Evolutionary conservation across 2,113 vertebrate species (phyloP).

Genomic region (Cromileptes altivelis): DNA sequence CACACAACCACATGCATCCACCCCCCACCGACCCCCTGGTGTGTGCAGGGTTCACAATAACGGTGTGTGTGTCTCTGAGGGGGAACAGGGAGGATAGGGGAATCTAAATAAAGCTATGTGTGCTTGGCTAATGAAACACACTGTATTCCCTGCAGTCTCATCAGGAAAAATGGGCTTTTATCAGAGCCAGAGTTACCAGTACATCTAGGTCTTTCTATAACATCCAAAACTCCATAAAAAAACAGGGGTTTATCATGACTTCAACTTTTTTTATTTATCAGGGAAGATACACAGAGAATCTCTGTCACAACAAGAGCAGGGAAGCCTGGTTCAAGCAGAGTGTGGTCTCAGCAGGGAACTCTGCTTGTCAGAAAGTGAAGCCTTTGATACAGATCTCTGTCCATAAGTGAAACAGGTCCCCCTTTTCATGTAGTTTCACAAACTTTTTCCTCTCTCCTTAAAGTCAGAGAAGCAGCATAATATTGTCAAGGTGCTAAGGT

Average conservation of each 20-base stretch:
- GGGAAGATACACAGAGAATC: not conserved
- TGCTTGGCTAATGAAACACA: conserved; percentile 78
- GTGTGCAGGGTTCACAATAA: conserved; percentile 72
- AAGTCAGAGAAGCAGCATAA: not conserved
- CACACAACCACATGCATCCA: not conserved
- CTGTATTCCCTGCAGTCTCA: conserved; percentile 71
- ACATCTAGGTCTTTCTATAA: conserved; percentile 46
- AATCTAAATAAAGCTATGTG: conserved; percentile 80
- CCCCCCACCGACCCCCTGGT: conserved; percentile 53
- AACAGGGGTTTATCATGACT: not conserved
- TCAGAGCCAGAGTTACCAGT: conserved; percentile 53
- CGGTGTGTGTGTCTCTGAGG: conserved; percentile 68
- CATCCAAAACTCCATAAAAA: conserved; percentile 27
- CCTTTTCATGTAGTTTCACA: not conserved
- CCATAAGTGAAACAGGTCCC: not conserved
- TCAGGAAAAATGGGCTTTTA: conserved; percentile 72
- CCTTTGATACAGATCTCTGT: conserved; percentile 7
- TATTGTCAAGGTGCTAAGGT: not conserved
- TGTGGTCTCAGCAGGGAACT: conserved; percentile 8
- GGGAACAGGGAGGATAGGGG: conserved; percentile 64
- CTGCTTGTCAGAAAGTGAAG: conserved; percentile 1
- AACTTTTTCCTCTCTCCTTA: not conserved
- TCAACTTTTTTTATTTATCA: not conserved
- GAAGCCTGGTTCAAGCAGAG: not conserved
- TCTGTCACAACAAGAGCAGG: conserved; percentile 4